Evolutionary conservation across 2,888 invertebrate species (phyloP).

Genomic region (Eupithecia abbreviata): DNA sequence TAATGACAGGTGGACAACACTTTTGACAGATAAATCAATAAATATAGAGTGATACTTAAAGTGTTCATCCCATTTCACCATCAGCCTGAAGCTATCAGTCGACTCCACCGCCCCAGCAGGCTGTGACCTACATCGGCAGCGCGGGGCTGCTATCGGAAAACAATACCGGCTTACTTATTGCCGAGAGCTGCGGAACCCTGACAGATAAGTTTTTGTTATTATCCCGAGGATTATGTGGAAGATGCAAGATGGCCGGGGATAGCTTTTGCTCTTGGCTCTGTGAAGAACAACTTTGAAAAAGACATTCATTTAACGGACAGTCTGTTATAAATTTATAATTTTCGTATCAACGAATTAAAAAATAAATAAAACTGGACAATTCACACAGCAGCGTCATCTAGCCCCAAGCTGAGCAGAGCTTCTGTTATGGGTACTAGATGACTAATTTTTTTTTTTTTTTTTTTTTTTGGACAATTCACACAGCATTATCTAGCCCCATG

Average conservation of each 20-base stretch:
- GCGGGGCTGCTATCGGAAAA: slow-evolving; percentile 45
- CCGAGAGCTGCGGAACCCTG: slow-evolving; percentile 38
- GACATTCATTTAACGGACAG: no score
- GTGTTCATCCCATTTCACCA: background rate
- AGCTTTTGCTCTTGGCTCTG: background rate
- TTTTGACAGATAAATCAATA: no score
- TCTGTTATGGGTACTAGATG: no score
- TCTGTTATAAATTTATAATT: no score
- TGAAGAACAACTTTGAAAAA: background rate
- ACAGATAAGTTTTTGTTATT: slow-evolving; percentile 43
- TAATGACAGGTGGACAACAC: no score
- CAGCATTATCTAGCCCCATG: no score
- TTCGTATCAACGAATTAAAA: no score
- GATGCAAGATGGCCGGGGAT: background rate
- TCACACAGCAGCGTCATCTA: no score
- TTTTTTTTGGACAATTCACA: no score
- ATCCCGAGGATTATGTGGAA: slow-evolving; percentile 22
- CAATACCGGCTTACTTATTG: slow-evolving; percentile 49
- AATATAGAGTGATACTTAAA: background rate
- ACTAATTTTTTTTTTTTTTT: no score
- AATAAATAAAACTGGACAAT: no score
- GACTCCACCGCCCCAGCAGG: background rate
- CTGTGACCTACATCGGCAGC: slow-evolving; percentile 35
- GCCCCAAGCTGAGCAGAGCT: no score
- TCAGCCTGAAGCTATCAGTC: background rate